Conservation (phyloP, 30 jellyfish, hydroid and myxozoan genomes). For the Aurelia sp. region DNA sequence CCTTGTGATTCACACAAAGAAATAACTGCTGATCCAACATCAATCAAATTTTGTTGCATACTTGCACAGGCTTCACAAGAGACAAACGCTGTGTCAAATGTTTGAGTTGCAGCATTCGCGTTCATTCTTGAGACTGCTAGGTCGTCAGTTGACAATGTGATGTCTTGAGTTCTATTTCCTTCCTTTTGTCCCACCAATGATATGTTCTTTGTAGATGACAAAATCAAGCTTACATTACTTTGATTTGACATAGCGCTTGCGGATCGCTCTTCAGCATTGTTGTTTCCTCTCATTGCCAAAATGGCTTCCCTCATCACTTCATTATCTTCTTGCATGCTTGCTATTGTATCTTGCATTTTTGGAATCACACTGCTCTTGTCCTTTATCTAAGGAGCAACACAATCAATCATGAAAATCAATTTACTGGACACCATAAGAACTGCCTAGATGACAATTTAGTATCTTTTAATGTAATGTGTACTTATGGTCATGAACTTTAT, state of each 20-base stretch:
- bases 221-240: not conserved
- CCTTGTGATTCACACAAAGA: constrained; percentile 88
- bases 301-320: constrained; percentile 51
- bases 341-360: constrained; percentile 29
- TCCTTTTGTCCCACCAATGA: constrained; percentile 5
- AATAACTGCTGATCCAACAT: constrained; percentile 75
- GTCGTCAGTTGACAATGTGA: constrained; percentile 31
- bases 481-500: no score
- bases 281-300: constrained; percentile 36
- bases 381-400: constrained; percentile 3
- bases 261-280: constrained; percentile 28
- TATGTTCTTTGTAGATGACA: not conserved
- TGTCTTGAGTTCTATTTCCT: not conserved
- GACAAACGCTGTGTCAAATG: constrained; percentile 91
- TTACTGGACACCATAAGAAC: no score
- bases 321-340: constrained; percentile 48
- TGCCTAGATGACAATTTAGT: no score
- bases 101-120: constrained; percentile 76
- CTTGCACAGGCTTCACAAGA: constrained; percentile 86
- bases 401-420: no score
- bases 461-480: no score
- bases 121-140: constrained; percentile 24
- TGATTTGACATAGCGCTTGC: constrained; percentile 3
- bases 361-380: constrained; percentile 22
- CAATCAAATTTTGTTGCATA: constrained; percentile 80